These are phyloP conservation scores for Coleophora deauratella DNA, from an alignment of 2,888 invertebrate genomes.

Conservation along the genomic window DNA sequence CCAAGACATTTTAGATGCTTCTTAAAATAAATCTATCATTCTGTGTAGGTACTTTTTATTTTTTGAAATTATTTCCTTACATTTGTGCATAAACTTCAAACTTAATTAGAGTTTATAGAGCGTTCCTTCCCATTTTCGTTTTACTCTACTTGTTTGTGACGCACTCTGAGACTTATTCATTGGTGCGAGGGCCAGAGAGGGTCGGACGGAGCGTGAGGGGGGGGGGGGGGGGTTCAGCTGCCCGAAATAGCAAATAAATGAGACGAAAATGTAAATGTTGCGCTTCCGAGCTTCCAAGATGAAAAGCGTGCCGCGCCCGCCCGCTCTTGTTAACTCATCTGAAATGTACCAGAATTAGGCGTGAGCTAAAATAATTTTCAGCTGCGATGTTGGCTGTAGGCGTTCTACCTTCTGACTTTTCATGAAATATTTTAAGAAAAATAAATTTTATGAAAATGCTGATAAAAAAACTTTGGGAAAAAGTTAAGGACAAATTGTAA, in stretches of 20 bases:
- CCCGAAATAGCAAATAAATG: conserved; percentile 75
- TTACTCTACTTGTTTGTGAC: conserved; percentile 55
- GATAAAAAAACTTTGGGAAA: too few species aligned
- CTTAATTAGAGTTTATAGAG: conserved; percentile 74
- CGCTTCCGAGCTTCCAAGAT: conserved; percentile 72
- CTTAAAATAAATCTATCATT: too few species aligned
- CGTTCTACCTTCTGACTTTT: too few species aligned
- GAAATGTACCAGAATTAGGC: conserved; percentile 72
- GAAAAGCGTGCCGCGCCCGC: conserved; percentile 68
- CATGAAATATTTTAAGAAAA: too few species aligned
- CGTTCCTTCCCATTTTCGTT: conserved; percentile 71
- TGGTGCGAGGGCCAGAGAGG: conserved; percentile 48
- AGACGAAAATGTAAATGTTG: conserved; percentile 75
- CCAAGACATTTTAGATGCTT: too few species aligned
- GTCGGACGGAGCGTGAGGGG: conserved; percentile 23
- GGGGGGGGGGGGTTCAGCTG: conserved; percentile 39
- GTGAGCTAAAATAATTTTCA: conserved; percentile 66
- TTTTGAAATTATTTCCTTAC: conserved; percentile 44
- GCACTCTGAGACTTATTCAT: conserved; percentile 69
- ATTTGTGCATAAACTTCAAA: conserved; percentile 69
- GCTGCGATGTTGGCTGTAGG: conserved; percentile 11
- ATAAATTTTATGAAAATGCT: too few species aligned
- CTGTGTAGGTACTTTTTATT: conserved; percentile 31
- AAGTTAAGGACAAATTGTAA: too few species aligned
- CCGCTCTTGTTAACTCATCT: conserved; percentile 68